phyloP scores from a whole-genome alignment of 2,888 invertebrate species.

The Vannuccia rotundouncinata region DNA sequence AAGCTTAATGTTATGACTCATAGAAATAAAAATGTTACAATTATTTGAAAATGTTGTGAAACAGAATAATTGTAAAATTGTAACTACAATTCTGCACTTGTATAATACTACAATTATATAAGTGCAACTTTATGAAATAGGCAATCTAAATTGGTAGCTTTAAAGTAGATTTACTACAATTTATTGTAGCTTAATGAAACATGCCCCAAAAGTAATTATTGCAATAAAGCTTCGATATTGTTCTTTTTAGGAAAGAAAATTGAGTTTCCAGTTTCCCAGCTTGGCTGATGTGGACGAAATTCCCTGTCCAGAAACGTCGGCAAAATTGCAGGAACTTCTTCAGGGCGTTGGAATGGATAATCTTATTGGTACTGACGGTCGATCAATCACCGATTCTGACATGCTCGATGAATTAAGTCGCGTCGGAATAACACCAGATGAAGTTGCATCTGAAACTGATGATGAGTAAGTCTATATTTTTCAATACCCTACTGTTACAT shows the following conservation, averaged over 20 bases:
- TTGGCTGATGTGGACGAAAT: background rate
- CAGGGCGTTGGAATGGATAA: background rate
- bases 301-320: background rate
- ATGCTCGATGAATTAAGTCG: slow-evolving; percentile 23
- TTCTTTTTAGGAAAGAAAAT: background rate
- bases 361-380: background rate
- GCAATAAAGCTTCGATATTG: too few species aligned
- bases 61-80: too few species aligned
- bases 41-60: too few species aligned
- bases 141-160: too few species aligned
- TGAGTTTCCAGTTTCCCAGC: background rate
- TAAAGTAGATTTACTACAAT: too few species aligned
- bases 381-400: background rate
- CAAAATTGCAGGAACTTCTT: slow-evolving; percentile 5
- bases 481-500: background rate
- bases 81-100: too few species aligned
- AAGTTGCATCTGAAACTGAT: background rate
- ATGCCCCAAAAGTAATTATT: too few species aligned
- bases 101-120: too few species aligned
- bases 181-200: too few species aligned
- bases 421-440: background rate
- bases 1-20: too few species aligned
- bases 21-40: too few species aligned
- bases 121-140: too few species aligned
- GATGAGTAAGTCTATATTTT: background rate